phyloP scores from a whole-genome alignment of 1,140 invertebrate species.

The Phthorimaea operculella region DNA sequence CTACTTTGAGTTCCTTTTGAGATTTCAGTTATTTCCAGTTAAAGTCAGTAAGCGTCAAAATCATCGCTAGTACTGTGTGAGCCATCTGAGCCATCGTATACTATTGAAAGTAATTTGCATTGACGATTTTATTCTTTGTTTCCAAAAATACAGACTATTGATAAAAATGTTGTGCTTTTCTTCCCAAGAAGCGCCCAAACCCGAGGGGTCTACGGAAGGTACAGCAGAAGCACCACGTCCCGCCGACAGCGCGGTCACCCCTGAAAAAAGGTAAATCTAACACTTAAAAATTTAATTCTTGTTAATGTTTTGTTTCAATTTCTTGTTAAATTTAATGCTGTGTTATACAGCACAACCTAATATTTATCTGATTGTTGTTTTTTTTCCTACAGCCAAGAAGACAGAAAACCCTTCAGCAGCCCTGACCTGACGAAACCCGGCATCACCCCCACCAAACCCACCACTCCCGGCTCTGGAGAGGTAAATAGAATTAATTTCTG shows the following conservation, averaged over 20 bases:
- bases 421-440: conserved; percentile 32
- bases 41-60: no score
- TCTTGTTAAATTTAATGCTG: no score
- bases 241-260: conserved; percentile 11
- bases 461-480: conserved; percentile 33
- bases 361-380: background rate
- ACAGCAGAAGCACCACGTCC: conserved; percentile 11
- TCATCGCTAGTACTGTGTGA: no score
- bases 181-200: conserved; percentile 27
- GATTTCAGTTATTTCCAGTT: no score
- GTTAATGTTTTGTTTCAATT: no score
- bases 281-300: no score
- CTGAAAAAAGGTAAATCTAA: conserved; percentile 26
- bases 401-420: conserved; percentile 48
- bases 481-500: conserved; percentile 24
- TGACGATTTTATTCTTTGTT: no score
- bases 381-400: conserved; percentile 38
- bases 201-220: conserved; percentile 21
- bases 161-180: background rate
- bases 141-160: no score
- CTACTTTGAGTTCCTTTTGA: no score
- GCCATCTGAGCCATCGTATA: no score
- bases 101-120: no score
- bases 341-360: no score
- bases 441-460: conserved; percentile 33